Evolutionary conservation across 2,888 invertebrate species (phyloP), one percentile per base, ranked within the genome.

Genomic region (Drosophila sordidapex): DNA sequence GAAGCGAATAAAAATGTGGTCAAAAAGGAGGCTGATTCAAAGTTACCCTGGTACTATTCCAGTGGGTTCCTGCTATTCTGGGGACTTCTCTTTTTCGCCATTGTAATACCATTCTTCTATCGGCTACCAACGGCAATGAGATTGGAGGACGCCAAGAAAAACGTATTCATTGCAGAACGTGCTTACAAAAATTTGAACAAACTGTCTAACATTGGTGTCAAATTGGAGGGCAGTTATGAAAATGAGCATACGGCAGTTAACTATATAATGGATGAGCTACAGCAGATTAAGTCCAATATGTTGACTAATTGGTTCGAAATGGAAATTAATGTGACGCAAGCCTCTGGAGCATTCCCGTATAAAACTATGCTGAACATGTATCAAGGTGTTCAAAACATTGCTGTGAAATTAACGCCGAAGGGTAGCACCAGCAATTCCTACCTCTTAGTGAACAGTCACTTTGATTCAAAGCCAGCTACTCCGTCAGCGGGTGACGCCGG

Each of bases 191-290:
- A 81, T 61, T 63, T 87, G 0, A 60, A 77, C 10, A 66, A 60
- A 5, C 60, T 86, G 0, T 52, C 72, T 1, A 62, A 70, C 31
- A 70, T 83, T 48, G 82, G 87, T 7, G 62, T 49, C 25, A 83
- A 86, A 52, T 36, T 83, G 29, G 94, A 95, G 11, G 97, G 97
- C 7, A 96, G 96, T 87, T 92, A 94, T 66, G 96, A 94, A 79
- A 97, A 96, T 92, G 97, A 97, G 93, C 93, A 95, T 7, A 83
- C 93, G 1, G 94, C 95, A 2, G 94, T 95, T 0, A 93, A 94
- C 76, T 94, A 94, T 92, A 79, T 86, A 66, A 77, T 79, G 0
- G 62, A 84, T n/a, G 81, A 90, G 53, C 53, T 92, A 0, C 77
- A 80, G 15, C 71, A 84, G 48, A 87, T 92, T 1, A 65, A 85